These are phyloP conservation scores for Lycophotia porphyrea DNA, from an alignment of 2,888 invertebrate species.

Conservation along the genomic window DNA sequence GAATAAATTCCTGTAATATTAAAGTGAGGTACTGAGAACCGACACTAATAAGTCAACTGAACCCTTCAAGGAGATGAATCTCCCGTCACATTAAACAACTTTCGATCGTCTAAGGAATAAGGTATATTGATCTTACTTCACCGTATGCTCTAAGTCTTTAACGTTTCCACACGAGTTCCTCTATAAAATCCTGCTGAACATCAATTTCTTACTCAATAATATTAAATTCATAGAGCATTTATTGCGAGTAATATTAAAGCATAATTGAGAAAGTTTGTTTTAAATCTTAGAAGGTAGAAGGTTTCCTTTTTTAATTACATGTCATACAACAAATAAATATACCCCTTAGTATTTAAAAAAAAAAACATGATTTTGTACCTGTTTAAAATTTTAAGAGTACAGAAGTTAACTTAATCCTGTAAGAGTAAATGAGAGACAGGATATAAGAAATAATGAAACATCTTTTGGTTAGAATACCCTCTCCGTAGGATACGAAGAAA, in stretches of 20 bases:
- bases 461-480: constrained; percentile 7
- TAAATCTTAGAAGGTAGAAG: not conserved
- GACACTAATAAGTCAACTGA: not conserved
- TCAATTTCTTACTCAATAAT: constrained; percentile 27
- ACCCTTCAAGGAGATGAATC: not conserved
- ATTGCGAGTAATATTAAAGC: constrained; percentile 2
- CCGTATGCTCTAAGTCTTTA: not conserved
- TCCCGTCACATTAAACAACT: not conserved
- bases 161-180: constrained; percentile 21
- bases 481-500: not conserved
- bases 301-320: too few species aligned
- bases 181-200: constrained; percentile 12
- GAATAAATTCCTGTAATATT: constrained; percentile 4
- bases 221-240: constrained; percentile 10
- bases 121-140: not conserved
- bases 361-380: not conserved
- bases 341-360: not conserved
- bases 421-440: constrained; percentile 18
- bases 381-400: constrained; percentile 12
- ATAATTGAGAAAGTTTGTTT: not conserved
- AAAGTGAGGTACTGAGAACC: not conserved
- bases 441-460: not conserved
- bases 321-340: not conserved
- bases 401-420: not conserved
- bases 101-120: not conserved